Evolutionary conservation across 2,888 invertebrate genomes (phyloP).

Genomic region (Candidula unifasciata): DNA sequence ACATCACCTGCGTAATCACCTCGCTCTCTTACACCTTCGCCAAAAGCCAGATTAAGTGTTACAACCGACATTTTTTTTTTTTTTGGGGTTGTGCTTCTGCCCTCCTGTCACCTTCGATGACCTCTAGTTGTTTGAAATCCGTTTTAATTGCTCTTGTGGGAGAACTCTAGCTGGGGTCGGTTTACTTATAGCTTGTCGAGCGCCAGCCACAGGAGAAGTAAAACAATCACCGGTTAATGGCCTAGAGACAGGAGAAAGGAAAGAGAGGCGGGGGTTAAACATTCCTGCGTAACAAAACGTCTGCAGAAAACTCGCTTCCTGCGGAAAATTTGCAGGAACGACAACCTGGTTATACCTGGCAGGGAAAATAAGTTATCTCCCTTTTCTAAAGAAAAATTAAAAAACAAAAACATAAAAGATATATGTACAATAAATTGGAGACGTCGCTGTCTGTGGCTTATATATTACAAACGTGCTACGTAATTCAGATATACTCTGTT

Average conservation of each 20-base stretch:
- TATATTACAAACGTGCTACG: too few species aligned
- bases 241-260: not conserved
- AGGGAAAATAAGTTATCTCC: too few species aligned
- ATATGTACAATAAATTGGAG: too few species aligned
- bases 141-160: constrained; percentile 21
- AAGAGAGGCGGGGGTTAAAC: not conserved
- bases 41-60: not conserved
- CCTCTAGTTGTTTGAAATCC: not conserved
- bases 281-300: not conserved
- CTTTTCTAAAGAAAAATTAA: too few species aligned
- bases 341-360: too few species aligned
- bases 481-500: too few species aligned
- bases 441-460: too few species aligned
- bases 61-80: not conserved
- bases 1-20: too few species aligned
- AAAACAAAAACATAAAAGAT: too few species aligned
- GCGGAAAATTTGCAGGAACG: not conserved
- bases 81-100: too few species aligned
- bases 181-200: constrained; percentile 17
- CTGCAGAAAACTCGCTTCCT: not conserved
- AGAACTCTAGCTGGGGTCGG: constrained; percentile 11
- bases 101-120: not conserved
- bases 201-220: not conserved
- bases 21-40: too few species aligned
- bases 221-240: not conserved